These are phyloP conservation scores for Urocitellus parryii DNA, from an alignment of 2,113 vertebrate species.

Conservation along the genomic window DNA sequence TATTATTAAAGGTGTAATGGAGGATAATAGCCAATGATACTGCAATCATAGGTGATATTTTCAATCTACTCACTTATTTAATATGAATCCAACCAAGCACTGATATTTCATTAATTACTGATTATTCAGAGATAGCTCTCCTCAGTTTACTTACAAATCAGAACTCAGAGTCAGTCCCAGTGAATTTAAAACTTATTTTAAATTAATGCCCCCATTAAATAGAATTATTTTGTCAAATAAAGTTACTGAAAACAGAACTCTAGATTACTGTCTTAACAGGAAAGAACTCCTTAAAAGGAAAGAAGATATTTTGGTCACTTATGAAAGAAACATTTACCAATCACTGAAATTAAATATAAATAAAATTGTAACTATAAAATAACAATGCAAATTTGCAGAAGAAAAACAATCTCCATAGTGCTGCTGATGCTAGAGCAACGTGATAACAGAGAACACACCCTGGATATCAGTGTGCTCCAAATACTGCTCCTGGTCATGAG, in stretches of 20 bases:
- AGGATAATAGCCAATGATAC: background rate
- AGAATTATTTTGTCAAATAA: background rate
- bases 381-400: background rate
- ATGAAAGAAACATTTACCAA: background rate
- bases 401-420: background rate
- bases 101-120: conserved; percentile 39
- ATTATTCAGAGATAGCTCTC: conserved; percentile 31
- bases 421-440: background rate
- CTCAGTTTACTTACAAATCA: conserved; percentile 50
- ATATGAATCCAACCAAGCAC: background rate
- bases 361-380: background rate
- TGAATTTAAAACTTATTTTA: conserved; percentile 54
- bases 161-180: background rate
- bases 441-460: background rate
- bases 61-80: conserved; percentile 40
- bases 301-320: conserved; percentile 40
- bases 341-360: conserved; percentile 34
- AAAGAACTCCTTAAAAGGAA: background rate
- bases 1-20: background rate
- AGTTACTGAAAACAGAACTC: background rate
- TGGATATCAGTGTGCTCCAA: background rate
- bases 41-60: conserved; percentile 16
- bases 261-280: background rate
- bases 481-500: background rate
- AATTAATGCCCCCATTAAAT: background rate